Percentiles rank a stretch among this genome's conserved stretches.
phyloP scores from a whole-genome alignment of 1,140 invertebrate species.

The Spodoptera litura region DNA sequence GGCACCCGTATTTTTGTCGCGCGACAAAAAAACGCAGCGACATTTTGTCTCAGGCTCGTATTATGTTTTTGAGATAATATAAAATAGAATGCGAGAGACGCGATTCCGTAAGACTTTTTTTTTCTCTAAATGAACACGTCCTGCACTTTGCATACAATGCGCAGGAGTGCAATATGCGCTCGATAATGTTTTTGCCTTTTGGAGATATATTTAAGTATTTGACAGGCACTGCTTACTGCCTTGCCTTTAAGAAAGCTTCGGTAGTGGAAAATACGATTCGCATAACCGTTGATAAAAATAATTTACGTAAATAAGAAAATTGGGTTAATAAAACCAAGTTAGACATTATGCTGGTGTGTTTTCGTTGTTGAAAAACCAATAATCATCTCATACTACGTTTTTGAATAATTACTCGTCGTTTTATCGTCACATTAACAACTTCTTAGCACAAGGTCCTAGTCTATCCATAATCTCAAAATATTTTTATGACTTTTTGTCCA shows the following conservation, averaged over 20 bases:
- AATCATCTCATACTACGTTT: no score
- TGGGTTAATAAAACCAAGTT: no score
- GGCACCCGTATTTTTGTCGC: conserved; percentile 48
- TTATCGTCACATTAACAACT: no score
- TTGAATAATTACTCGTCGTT: no score
- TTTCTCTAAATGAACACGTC: conserved; percentile 69
- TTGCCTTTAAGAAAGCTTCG: not conserved
- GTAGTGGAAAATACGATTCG: not conserved
- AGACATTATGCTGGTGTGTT: no score
- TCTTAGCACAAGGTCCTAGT: no score
- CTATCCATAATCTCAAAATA: no score
- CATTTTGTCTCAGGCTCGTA: conserved; percentile 63
- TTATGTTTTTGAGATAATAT: conserved; percentile 75
- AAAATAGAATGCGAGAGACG: conserved; percentile 65
- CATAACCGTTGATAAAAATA: not conserved
- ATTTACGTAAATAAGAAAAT: no score
- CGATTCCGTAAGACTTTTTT: conserved; percentile 65
- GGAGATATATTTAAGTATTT: conserved; percentile 51
- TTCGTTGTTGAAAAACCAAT: no score
- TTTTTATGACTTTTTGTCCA: no score
- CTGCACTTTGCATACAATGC: conserved; percentile 76
- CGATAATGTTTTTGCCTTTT: conserved; percentile 61
- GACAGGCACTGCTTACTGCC: conserved; percentile 22
- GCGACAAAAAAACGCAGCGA: conserved; percentile 50
- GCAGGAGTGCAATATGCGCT: conserved; percentile 74